Percentiles rank a stretch among this genome's conserved stretches.
These are phyloP conservation scores for Lordiphosa collinella DNA, from an alignment of 1,140 invertebrate species.

Conservation along the genomic window DNA sequence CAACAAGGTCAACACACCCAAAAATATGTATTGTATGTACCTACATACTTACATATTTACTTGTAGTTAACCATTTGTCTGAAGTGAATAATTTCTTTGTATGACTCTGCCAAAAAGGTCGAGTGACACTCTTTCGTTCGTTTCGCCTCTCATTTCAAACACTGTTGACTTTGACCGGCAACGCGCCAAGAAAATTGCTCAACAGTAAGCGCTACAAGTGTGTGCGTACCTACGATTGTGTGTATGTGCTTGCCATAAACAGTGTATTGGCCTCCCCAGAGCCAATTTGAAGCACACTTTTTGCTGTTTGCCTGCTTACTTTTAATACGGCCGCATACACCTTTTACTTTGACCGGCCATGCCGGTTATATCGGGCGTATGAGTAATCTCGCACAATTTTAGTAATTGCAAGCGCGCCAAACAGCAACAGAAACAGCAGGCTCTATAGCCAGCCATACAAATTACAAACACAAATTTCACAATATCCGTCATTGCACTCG, in stretches of 20 bases:
- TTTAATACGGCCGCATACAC: conserved; percentile 66
- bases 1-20: conserved; percentile 69
- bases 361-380: conserved; percentile 74
- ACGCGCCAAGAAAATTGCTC: conserved; percentile 42
- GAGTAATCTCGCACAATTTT: conserved; percentile 71
- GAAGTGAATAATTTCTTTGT: conserved; percentile 68
- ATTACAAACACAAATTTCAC: conserved; percentile 71
- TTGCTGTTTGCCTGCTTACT: conserved; percentile 21
- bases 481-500: conserved; percentile 74
- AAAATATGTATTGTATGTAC: conserved; percentile 32
- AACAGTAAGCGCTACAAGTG: conserved; percentile 27
- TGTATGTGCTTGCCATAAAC: conserved; percentile 41
- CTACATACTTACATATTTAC: conserved; percentile 23
- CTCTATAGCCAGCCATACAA: conserved; percentile 45
- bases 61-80: conserved; percentile 25
- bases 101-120: conserved; percentile 53
- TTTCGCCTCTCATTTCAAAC: conserved; percentile 27
- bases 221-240: conserved; percentile 3
- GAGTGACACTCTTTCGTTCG: conserved; percentile 66
- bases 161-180: conserved; percentile 69
- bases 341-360: conserved; percentile 65
- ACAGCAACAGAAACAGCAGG: conserved; percentile 33
- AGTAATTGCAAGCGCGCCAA: conserved; percentile 63
- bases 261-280: conserved; percentile 66
- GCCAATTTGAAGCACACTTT: conserved; percentile 73